phyloP scores from a whole-genome alignment of 2,888 invertebrate genomes.

The Eurytoma californica region DNA sequence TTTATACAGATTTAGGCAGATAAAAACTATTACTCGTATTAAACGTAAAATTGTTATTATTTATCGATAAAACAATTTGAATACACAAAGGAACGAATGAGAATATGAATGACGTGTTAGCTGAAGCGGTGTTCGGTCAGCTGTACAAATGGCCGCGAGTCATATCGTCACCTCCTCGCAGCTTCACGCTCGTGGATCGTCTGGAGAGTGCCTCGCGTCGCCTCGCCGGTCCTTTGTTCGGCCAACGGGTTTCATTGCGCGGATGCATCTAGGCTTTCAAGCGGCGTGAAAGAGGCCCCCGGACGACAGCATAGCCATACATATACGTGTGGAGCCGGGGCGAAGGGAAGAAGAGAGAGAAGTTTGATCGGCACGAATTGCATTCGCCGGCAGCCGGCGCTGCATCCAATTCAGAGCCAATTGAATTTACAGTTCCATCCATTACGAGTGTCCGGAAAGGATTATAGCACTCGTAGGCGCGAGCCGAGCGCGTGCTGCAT shows the following conservation, averaged over 20 bases:
- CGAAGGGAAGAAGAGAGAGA: not conserved
- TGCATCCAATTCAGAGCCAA: constrained; percentile 62
- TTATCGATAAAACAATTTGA: too few relatives aligned
- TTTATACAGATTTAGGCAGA: too few relatives aligned
- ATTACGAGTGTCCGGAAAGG: constrained; percentile 72
- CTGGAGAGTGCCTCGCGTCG: not conserved
- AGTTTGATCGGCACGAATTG: constrained; percentile 19
- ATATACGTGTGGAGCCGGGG: not conserved
- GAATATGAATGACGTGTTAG: not conserved
- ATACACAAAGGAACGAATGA: too few relatives aligned
- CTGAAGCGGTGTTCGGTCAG: not conserved
- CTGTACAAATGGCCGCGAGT: constrained; percentile 24
- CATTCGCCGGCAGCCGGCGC: constrained; percentile 12
- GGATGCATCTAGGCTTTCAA: constrained; percentile 32
- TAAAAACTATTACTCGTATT: too few relatives aligned
- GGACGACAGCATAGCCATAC: not conserved
- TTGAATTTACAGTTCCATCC: constrained; percentile 73
- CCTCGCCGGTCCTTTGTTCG: constrained; percentile 17
- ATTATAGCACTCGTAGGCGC: constrained; percentile 64
- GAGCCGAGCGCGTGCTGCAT: constrained; percentile 69
- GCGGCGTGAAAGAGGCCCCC: constrained; percentile 21
- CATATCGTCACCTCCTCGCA: constrained; percentile 40
- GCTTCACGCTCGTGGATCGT: not conserved
- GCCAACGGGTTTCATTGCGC: constrained; percentile 38
- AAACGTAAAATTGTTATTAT: too few relatives aligned